Conservation (phyloP, 2,888 invertebrate species). For the Coenonympha arcania region DNA sequence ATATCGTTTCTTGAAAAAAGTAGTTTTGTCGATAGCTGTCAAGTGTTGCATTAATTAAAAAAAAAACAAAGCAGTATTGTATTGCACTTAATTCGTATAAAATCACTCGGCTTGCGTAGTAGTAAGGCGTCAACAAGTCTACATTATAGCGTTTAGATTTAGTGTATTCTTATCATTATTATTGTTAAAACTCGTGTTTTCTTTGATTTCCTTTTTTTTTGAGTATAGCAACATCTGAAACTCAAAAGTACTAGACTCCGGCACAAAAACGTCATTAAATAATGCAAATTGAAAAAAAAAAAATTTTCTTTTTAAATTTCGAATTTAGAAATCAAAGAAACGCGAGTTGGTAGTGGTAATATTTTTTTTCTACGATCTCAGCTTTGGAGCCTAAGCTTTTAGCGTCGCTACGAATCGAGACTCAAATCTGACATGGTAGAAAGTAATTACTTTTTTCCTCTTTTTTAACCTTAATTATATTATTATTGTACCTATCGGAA, state of each 20-base stretch:
- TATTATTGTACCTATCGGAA: conserved; percentile 40
- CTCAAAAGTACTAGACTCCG: background rate
- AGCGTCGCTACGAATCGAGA: conserved; percentile 25
- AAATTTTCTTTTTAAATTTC: too few relatives aligned
- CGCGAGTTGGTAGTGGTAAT: conserved; percentile 30
- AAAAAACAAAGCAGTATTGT: conserved; percentile 12
- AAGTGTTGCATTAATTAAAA: conserved; percentile 5
- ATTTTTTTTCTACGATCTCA: conserved; percentile 51
- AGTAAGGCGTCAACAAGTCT: conserved; percentile 40
- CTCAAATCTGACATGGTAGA: conserved; percentile 51
- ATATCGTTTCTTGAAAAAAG: background rate
- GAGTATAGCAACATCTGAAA: background rate
- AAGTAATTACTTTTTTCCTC: conserved; percentile 38
- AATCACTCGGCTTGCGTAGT: conserved; percentile 33
- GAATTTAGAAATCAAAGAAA: conserved; percentile 34
- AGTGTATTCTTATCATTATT: conserved; percentile 33
- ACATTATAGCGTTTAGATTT: conserved; percentile 36
- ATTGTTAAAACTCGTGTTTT: conserved; percentile 24
- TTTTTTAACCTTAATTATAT: conserved; percentile 21
- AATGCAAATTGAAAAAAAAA: conserved; percentile 5
- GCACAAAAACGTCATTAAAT: too few relatives aligned
- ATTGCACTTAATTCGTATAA: conserved; percentile 18
- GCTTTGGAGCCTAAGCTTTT: conserved; percentile 43
- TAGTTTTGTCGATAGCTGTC: conserved; percentile 16
- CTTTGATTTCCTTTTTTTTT: conserved; percentile 22